Evolutionary conservation across 1,140 invertebrate genomes (phyloP), one percentile per base, ranked within the genome.

Genomic region (Lucilia cuprina): DNA sequence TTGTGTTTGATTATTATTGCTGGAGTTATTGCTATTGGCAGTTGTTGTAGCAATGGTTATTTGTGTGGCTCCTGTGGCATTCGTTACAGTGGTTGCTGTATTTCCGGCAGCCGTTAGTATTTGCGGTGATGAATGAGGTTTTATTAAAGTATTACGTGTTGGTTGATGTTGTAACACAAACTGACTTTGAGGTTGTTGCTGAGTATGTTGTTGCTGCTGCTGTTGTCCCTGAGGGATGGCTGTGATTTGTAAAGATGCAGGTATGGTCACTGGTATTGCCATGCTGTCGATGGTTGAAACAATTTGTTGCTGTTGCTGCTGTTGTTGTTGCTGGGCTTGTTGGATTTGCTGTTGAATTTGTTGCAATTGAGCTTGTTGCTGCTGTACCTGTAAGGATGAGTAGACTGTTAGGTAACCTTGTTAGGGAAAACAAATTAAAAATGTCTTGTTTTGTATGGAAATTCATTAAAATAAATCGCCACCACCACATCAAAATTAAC

Each of bases 171-270:
- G 77, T 17, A 70, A 70, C 25, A 70, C 65, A 70, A 70, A 70
- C 19, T 70, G 65, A 70, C n/a, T 70, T 77, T 17, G 25, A 5
- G 14, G 19, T 83, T 84, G 83, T 65, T 84, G 75, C 74, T 50
- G 47, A 5, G 25, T 30, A 30, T 55, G 47, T 41, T 82, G 50
- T 65, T 85, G 75, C 34, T 83, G 83, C 55, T 86, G 74, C 2
- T 77, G 30, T 17, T 74, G 83, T 85, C 86, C 84, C 82, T 88
- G 82, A 88, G 91, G 84, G 92, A 84, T 85, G 34, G 84, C 87
- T 10, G 89, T 89, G 17, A 90, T 90, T 82, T 90, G 89, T 85
- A 90, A 89, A 3, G 89, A 89, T 75, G 89, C 86, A 13, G 89
- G 88, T 47, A 89, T 86, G 21, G 86, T 86, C 4, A 89, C 86